Evolutionary conservation across 2,797 vertebrate species (phyloP).

Genomic region (Oryzias dopingdopingensis): DNA sequence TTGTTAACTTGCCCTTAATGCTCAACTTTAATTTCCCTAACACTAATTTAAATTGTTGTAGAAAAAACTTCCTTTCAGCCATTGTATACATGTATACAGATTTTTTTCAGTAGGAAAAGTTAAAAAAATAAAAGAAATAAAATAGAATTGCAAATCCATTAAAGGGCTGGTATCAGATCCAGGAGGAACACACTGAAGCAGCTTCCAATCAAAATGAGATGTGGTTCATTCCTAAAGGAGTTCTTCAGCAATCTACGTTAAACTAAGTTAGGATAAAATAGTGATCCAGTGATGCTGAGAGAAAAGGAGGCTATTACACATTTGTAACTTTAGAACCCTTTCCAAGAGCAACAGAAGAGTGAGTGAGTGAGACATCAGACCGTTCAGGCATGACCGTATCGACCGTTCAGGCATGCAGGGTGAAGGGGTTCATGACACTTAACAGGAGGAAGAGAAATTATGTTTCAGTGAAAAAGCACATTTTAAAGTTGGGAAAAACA

Average conservation of each 20-base stretch:
- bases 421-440: constrained; percentile 55
- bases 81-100: no score
- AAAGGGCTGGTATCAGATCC: background rate
- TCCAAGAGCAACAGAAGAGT: constrained; percentile 32
- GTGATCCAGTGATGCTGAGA: constrained; percentile 12
- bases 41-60: no score
- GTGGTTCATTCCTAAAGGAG: background rate
- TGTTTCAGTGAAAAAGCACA: constrained; percentile 5
- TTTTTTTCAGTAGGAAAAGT: no score
- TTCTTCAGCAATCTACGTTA: background rate
- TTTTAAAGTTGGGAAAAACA: background rate
- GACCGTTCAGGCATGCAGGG: constrained; percentile 74
- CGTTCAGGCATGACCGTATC: constrained; percentile 72
- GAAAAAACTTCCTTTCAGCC: no score
- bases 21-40: no score
- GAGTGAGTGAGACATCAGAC: constrained; percentile 51
- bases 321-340: constrained; percentile 44
- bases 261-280: constrained; percentile 13
- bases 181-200: background rate
- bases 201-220: background rate
- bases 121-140: no score
- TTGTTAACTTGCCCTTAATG: no score
- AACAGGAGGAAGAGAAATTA: constrained; percentile 31
- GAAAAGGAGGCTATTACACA: background rate
- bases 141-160: no score